phyloP scores from a whole-genome alignment of 2,888 invertebrate genomes.

The Ichneumoninae sp. region DNA sequence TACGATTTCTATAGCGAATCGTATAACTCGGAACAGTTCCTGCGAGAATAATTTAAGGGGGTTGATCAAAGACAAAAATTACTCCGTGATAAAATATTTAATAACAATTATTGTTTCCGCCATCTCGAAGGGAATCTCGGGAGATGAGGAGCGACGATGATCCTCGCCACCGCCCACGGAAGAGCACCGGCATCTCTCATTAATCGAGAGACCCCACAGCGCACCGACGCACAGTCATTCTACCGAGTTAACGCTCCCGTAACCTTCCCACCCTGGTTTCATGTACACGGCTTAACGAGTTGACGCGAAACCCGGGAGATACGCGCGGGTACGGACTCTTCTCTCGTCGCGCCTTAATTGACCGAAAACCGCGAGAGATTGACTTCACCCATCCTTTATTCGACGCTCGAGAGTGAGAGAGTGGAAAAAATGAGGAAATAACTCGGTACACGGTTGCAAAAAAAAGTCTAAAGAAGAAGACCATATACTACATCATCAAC shows the following conservation, averaged over 20 bases:
- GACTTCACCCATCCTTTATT: slow-evolving; percentile 7
- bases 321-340: neutral
- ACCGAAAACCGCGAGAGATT: slow-evolving; percentile 55
- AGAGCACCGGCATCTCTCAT: slow-evolving; percentile 56
- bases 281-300: slow-evolving; percentile 49
- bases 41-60: no score
- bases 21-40: neutral
- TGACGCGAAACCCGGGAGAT: slow-evolving; percentile 40
- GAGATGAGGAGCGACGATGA: neutral
- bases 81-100: slow-evolving; percentile 50
- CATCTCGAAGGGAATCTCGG: slow-evolving; percentile 73
- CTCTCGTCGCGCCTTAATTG: slow-evolving; percentile 50
- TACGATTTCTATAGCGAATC: neutral
- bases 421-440: slow-evolving; percentile 26
- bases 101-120: slow-evolving; percentile 81
- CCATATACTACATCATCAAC: slow-evolving; percentile 27
- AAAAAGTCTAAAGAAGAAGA: slow-evolving; percentile 11
- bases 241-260: slow-evolving; percentile 55
- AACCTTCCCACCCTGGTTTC: slow-evolving; percentile 61
- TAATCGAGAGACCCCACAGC: slow-evolving; percentile 60
- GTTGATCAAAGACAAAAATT: neutral
- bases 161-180: slow-evolving; percentile 1
- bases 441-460: neutral
- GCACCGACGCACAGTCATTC: slow-evolving; percentile 67
- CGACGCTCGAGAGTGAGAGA: neutral